Evolutionary conservation across 2,113 vertebrate genomes (phyloP).

Genomic region (Monopterus albus): DNA sequence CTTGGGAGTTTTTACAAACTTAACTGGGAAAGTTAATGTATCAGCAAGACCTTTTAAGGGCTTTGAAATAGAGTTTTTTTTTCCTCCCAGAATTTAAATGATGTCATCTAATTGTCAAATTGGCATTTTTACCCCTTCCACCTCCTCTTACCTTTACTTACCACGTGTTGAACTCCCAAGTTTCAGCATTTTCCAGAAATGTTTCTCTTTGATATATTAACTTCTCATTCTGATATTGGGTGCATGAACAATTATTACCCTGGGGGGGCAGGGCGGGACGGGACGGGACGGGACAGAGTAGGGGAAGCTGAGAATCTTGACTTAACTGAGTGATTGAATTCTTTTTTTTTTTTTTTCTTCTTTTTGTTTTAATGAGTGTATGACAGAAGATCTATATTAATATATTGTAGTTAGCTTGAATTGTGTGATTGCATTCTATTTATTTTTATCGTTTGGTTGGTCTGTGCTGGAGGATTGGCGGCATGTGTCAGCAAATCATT

Average conservation of each 20-base stretch:
- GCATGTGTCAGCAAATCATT: conserved; percentile 74
- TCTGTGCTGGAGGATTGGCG: conserved; percentile 83
- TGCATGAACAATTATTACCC: conserved; percentile 78
- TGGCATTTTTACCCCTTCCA: conserved; percentile 42
- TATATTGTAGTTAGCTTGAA: conserved; percentile 91
- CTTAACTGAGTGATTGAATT: conserved; percentile 78
- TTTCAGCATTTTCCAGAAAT: conserved; percentile 70
- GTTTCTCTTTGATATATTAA: conserved; percentile 79
- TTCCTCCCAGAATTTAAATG: conserved; percentile 61
- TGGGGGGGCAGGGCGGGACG: conserved; percentile 33
- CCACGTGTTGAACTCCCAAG: conserved; percentile 57
- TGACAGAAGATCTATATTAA: conserved; percentile 91
- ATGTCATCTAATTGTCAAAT: conserved; percentile 69
- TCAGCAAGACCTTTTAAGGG: conserved; percentile 69
- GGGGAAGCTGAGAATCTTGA: conserved; percentile 67
- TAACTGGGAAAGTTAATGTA: conserved; percentile 36
- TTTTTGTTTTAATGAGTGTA: conserved; percentile 81
- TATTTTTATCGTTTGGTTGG: conserved; percentile 83
- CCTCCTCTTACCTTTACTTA: conserved; percentile 28
- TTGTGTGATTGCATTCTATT: conserved; percentile 85
- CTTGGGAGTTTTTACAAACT: conserved; percentile 6
- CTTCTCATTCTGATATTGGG: conserved; percentile 73
- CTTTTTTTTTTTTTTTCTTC: conserved; percentile 44
- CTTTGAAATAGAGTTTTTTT: conserved; percentile 58
- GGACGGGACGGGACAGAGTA: conserved; percentile 36